Evolutionary conservation across 2,113 vertebrate genomes (phyloP), one percentile per base, ranked within the genome.

Genomic region (Neomonachus schauinslandi): DNA sequence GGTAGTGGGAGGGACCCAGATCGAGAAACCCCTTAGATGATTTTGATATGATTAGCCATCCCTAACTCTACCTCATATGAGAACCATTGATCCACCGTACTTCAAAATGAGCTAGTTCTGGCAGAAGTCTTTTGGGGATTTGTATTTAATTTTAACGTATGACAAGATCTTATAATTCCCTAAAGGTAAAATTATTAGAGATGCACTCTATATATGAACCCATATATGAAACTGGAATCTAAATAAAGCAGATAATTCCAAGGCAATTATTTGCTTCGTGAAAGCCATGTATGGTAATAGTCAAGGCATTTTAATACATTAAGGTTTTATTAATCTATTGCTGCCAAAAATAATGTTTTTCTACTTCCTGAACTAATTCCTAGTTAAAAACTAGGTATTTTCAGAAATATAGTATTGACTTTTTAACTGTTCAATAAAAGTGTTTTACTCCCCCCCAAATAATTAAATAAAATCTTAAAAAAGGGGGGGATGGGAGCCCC

Each of bases 331-430:
- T 83, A 42, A 65, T 72, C 16, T 28, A 4, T 80, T 33, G 42
- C 16, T 77, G 18, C 14, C 61, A 11, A 80, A 91, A 96, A 63
- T 31, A 85, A 89, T 76, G n/a, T 8, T 94, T 94, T 95, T 74
- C 55, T 4, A 85, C n/a, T 74, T 67, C n/a, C 28, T 86, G 21
- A 85, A 76, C 22, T 51, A 94, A 82, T 72, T 94, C 15, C 46
- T 61, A 80, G 39, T 69, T 57, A 21, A 94, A 97, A 91, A 36
- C 19, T 39, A n/a, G 19, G 5, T 88, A 33, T 65, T 59, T 93
- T 93, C 14, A 82, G 59, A 93, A 95, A 88, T 42, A 53, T 1
- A 39, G 55, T 18, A 91, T 76, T 76, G 39, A 31, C 39, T 65
- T 31, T 81, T 74, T 65, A 94, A 72, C 16, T 36, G 19, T 59